Base-by-base conservation (phyloP, 2,888 invertebrate species). In the Platynereis dumerilii region DNA sequence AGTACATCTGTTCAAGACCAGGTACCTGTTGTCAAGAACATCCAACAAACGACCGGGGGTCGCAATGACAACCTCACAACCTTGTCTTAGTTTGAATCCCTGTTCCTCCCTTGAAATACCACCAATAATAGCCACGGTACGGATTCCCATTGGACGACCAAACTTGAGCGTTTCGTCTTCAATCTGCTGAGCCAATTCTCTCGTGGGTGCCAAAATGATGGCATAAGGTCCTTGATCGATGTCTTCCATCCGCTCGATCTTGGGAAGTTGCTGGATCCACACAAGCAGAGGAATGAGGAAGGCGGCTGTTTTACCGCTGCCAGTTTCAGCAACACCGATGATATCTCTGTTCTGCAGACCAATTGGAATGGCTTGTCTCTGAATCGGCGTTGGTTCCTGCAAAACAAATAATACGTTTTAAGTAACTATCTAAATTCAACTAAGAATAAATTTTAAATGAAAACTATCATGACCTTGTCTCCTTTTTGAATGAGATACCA, bases 31-130 rank as follows among this genome's bases (percentile, higher is more conserved):
- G 86, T 99, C 98, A 69, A 99, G 86, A 0, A 99, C 98, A 85
- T 99, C 99, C 71, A 99, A 96, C 54, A 99, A 88, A 89, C 99
- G 94, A 88, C 99, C 99, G 2, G 99, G 99, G 0, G 99, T 99
- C 1, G 99, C 99, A 78, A 99, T 99, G 10, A 99, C 98, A 76
- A 89, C 89, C 85, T 99, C 99, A 85, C 99, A 99, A 54, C 99
- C 99, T 86, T 97, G 88, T 72, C 98, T 88, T 56, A 99, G 87
- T 75, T 94, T 91, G 84, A 98, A 96, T 58, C 98, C 99, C 88
- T 99, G 99, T 62, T 99, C 99, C 85, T 99, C 99, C 75, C 98
- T 88, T 0, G 96, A 97, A 17, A 98, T 87, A 75, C 84, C 84
- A 69, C 84, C 84, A 72, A 85, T 84, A 17, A 85, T 77, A 2